A percentile compares a stretch with the other conserved stretches of the same genome.
Conservation (phyloP, 1,140 invertebrate genomes). For the Lepidurus couesii region DNA sequence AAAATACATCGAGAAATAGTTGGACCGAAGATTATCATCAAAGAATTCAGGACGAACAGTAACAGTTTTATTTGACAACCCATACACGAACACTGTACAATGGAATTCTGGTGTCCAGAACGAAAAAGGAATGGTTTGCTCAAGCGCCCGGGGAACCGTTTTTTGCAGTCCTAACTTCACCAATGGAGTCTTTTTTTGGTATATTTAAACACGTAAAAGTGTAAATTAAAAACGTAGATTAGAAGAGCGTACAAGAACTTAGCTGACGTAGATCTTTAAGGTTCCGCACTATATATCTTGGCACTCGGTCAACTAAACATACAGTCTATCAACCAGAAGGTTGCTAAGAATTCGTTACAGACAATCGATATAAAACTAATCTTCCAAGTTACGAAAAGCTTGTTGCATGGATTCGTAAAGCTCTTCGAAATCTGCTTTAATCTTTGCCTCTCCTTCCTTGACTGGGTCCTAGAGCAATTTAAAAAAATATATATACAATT, state of each 20-base stretch:
- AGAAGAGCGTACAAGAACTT: neutral
- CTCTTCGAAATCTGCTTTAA: constrained; percentile 94
- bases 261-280: constrained; percentile 11
- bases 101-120: neutral
- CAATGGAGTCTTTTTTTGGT: neutral
- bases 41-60: neutral
- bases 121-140: constrained; percentile 12
- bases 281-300: neutral
- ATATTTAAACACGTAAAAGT: neutral
- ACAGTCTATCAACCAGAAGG: neutral
- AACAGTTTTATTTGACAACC: constrained; percentile 16
- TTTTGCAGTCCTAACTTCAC: too few species aligned
- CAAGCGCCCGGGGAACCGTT: neutral
- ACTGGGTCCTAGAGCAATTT: constrained; percentile 74
- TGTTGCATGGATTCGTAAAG: constrained; percentile 90
- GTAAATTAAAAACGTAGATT: constrained; percentile 10
- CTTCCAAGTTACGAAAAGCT: constrained; percentile 97
- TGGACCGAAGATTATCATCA: too few species aligned
- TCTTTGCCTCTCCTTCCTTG: constrained; percentile 95
- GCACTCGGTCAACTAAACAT: constrained; percentile 15
- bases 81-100: constrained; percentile 22
- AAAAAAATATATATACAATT: neutral
- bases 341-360: neutral
- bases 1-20: too few species aligned
- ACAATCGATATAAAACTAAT: constrained; percentile 56